Base-by-base conservation (phyloP, 2,888 invertebrate genomes). In the Drosophila flavopinicola region DNA sequence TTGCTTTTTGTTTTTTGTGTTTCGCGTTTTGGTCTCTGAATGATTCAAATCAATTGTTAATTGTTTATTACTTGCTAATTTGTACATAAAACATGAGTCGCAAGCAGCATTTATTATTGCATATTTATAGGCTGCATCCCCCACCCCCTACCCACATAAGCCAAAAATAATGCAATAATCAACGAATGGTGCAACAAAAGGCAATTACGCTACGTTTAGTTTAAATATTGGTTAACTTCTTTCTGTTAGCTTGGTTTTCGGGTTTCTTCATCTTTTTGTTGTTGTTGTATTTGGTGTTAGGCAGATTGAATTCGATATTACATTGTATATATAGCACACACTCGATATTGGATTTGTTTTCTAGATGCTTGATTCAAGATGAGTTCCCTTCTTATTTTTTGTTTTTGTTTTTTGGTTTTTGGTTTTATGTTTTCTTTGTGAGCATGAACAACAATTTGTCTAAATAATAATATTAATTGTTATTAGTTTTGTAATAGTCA, bases 1-100 rank as follows among this genome's bases (percentile, higher is more conserved):
- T 67, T 45, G 48, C 17, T 52, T 56, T 49, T 48, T 64, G 6
- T 38, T 30, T 49, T 47, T 59, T 49, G 37, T 51, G 37, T 72
- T 66, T 65, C 11, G 61, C 48, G 48, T 72, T 80, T 79, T 77
- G 71, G 80, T 79, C 77, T 78, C 66, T 71, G 75, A 76, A 66
- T 76, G 60, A 70, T 79, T 80, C 45, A 74, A 85, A 79, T 73
- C 11, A 78, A 66, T 69, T 63, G 53, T 61, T 65, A 71, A 60
- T 60, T 47, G 44, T 80, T n/a, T 82, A 49, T 80, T 82, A 74
- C 76, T 65, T 47, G 82, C 82, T 85, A 82, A 72, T 85, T 82
- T 82, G 82, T 82, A 82, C 85, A 82, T 76, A 74, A 85, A 71
- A 76, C n/a, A 71, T 82, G 68, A 82, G 76, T 82, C 67, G 78